Evolutionary conservation across 2,113 vertebrate genomes (phyloP), one percentile per base, ranked within the genome.

Genomic region (Paracyprichromis sp.): DNA sequence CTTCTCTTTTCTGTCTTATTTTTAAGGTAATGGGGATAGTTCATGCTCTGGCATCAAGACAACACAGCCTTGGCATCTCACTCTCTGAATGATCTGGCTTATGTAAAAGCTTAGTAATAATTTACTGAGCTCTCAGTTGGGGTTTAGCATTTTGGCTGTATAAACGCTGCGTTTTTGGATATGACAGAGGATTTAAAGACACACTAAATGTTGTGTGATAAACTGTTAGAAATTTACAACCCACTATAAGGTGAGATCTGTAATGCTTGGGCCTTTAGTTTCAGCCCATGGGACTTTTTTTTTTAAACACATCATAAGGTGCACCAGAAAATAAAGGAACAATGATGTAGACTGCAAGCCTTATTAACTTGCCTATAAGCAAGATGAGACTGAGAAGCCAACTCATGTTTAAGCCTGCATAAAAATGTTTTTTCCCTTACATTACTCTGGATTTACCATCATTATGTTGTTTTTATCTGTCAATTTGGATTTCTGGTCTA

Each of bases 51-150:
- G 89, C 86, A 79, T 26, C 2, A 3, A 76, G 86, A 86, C 82
- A 90, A 43, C 2, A 24, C 11, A 21, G 63, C 69, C 38, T 73
- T 83, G 86, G 82, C 76, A 19, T 34, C 56, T 53, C 8, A 16
- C 71, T 34, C 40, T 54, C n/a, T 56, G 26, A 82, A 85, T 86
- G 59, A 87, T 85, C 80, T 79, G 50, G 76, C 53, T 57, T 47
- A 52, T 31, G 34, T 88, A 79, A 91, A 91, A 82, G 81, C 79
- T 78, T 52, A n/a, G 26, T 87, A 93, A 91, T 91, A 17, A 92
- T 89, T 86, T 36, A 92, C 78, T 34, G 59, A 82, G 87, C 61
- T 83, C 56, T 56, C 82, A 56, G 36, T n/a, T 78, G 69, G 53
- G 80, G 76, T 83, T 71, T 54, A 11, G 52, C 61, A 31, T 79